Base-by-base conservation (phyloP, 2,888 invertebrate genomes). In the Carterocephalus palaemon region DNA sequence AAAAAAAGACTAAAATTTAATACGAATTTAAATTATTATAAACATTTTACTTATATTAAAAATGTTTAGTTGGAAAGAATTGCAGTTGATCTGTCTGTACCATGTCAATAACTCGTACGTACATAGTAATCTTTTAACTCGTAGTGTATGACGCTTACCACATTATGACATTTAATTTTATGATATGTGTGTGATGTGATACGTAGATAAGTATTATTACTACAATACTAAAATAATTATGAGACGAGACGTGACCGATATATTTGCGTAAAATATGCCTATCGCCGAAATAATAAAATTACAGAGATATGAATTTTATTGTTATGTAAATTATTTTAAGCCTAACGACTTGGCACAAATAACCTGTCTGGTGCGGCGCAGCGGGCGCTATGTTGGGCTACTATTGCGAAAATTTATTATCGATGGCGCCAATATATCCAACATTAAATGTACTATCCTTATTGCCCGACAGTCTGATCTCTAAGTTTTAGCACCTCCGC, bases 351-450 rank as follows among this genome's bases (percentile, higher is more conserved):
- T 67, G 60, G 64, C 62, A 62, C 62, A 62, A 57, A 62, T 56
- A 67, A 64, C 60, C 61, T 57, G 67, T 62, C 57, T 56, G 65
- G 60, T 45, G 48, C 46, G 54, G 59, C 57, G 49, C 53, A 53
- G 41, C 33, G 26, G 32, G 32, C 31, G 41, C 33, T 41, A 24
- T 54, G 56, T 54, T 56, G 53, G 53, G 57, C 53, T 66, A 56
- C 64, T 61, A 64, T 59, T 63, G 64, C 56, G 63, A 67, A 63
- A 67, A 73, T 73, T 68, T 75, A 73, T 65, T 64, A 66, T 63
- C 63, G 57, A 62, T 64, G 62, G 58, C 60, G 61, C 60, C 65
- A 67, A 68, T 70, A 72, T 69, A 54, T 49, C 57, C 52, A 46
- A 52, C 47, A 50, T 55, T 47, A 46, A 48, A 39, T 50, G 41